A percentile compares a stretch with the other conserved stretches of the same genome.
Conservation (phyloP, 1,140 invertebrate genomes). For the Lepeophtheirus salmonis region DNA sequence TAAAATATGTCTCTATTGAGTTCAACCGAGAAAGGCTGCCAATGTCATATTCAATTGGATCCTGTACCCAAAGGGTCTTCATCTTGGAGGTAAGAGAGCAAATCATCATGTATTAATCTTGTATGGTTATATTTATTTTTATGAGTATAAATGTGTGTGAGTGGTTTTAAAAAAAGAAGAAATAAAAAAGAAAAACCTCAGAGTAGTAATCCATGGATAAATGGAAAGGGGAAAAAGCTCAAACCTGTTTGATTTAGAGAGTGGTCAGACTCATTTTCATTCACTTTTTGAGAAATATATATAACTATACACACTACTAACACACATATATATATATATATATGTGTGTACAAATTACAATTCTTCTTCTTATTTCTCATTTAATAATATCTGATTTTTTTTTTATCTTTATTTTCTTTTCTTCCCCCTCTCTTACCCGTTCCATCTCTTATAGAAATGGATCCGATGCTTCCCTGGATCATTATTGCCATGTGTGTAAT, state of each 20-base stretch:
- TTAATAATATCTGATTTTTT: too few relatives aligned
- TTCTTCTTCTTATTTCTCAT: too few relatives aligned
- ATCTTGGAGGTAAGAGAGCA: too few relatives aligned
- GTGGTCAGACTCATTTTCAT: background rate
- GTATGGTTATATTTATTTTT: too few relatives aligned
- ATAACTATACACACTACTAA: too few relatives aligned
- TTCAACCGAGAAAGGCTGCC: background rate
- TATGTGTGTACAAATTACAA: too few relatives aligned
- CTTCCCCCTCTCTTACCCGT: too few relatives aligned
- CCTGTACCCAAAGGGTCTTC: background rate
- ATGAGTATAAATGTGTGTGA: too few relatives aligned
- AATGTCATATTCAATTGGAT: background rate
- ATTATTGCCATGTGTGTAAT: conserved; percentile 15
- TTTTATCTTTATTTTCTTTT: too few relatives aligned
- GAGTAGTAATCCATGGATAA: background rate
- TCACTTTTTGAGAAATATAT: background rate
- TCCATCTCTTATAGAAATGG: background rate
- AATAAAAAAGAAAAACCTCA: background rate
- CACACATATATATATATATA: too few relatives aligned
- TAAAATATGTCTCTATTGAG: background rate
- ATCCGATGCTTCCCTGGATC: background rate
- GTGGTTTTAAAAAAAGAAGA: too few relatives aligned
- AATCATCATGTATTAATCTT: too few relatives aligned
- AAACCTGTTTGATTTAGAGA: background rate
- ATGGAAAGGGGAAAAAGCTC: background rate